Evolutionary conservation across 2,113 vertebrate genomes (phyloP).

Genomic region (Aramus guarauna): DNA sequence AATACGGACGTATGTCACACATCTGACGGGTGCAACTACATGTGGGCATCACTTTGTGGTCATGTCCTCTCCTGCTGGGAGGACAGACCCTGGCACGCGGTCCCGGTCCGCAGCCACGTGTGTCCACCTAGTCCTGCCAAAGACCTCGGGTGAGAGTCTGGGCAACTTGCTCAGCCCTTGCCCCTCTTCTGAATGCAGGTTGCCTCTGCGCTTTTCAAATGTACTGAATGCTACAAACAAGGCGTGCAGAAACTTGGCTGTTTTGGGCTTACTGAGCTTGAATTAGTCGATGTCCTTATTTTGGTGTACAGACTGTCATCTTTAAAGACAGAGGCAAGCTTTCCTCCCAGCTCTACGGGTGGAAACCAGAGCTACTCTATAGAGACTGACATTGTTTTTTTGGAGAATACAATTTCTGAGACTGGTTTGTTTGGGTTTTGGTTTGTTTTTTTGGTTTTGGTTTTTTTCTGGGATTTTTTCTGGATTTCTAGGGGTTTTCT

Average conservation of each 20-base stretch:
- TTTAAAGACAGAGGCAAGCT: background rate
- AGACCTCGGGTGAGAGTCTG: fast-evolving
- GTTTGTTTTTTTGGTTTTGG: no score
- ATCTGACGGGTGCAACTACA: fast-evolving
- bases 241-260: background rate
- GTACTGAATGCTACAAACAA: background rate
- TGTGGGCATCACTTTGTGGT: fast-evolving
- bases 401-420: no score
- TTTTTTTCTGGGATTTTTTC: background rate
- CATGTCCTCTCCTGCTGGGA: background rate
- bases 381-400: no score
- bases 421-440: no score
- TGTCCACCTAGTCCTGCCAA: background rate
- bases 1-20: fast-evolving
- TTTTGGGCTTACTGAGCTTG: background rate
- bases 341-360: fast-evolving
- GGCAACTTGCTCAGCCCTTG: background rate
- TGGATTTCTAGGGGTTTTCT: background rate
- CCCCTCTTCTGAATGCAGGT: background rate
- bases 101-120: fast-evolving
- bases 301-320: background rate
- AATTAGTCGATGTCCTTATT: background rate
- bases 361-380: background rate
- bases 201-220: background rate
- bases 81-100: background rate